phyloP scores from a whole-genome alignment of 2,113 vertebrate genomes.

The Podocnemis expansa region DNA sequence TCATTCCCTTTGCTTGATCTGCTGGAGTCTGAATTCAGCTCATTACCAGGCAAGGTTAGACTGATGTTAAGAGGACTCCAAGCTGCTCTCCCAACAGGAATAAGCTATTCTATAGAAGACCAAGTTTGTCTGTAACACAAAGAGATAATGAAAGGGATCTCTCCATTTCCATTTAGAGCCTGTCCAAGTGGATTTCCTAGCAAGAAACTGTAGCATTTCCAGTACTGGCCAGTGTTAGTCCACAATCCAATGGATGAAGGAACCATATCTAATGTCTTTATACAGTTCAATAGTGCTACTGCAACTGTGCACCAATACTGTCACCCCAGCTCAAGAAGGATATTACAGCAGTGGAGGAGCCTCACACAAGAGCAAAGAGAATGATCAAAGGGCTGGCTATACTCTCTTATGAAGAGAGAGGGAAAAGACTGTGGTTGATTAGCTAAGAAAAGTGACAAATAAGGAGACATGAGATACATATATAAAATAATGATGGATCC shows the following conservation, averaged over 20 bases:
- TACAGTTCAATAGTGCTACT: rapidly evolving
- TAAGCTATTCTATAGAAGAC: not conserved
- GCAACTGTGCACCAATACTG: not conserved
- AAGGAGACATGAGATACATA: not conserved
- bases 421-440: not conserved
- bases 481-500: not conserved
- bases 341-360: rapidly evolving
- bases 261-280: not conserved
- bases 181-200: not conserved
- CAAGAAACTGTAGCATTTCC: not conserved
- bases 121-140: not conserved
- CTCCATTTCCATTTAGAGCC: rapidly evolving
- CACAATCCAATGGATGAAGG: not conserved
- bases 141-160: not conserved
- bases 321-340: not conserved
- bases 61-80: not conserved
- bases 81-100: not conserved
- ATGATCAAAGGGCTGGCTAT: not conserved
- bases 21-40: not conserved
- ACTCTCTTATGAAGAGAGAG: not conserved
- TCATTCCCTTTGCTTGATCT: not conserved
- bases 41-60: not conserved
- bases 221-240: not conserved
- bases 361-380: not conserved
- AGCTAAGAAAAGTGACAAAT: not conserved